phyloP scores from a whole-genome alignment of 1,140 invertebrate genomes.

The Parasteatoda tepidariorum region DNA sequence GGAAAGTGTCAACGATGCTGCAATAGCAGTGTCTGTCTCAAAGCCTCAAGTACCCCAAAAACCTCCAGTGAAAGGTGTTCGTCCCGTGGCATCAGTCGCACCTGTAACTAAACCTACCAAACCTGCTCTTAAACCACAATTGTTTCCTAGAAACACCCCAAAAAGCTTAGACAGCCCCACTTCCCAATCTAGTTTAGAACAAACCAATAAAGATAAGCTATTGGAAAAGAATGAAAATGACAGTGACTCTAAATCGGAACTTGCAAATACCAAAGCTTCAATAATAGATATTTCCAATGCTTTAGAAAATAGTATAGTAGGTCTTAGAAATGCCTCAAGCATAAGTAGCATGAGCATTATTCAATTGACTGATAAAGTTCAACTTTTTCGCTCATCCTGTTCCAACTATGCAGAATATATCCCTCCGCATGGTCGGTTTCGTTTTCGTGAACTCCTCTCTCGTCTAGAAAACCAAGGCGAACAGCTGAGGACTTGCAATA shows the following conservation, averaged over 20 bases:
- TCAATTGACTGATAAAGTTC: conserved; percentile 83
- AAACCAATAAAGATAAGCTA: conserved; percentile 3
- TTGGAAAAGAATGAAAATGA: conserved; percentile 28
- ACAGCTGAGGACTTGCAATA: conserved; percentile 75
- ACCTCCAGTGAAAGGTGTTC: conserved; percentile 50
- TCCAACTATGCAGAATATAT: conserved; percentile 76
- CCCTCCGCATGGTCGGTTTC: conserved; percentile 87
- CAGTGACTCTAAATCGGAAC: conserved; percentile 33
- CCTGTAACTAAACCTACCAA: conserved; percentile 36
- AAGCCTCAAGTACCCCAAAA: conserved; percentile 59
- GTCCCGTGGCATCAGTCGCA: conserved; percentile 7
- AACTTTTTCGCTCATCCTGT: conserved; percentile 81
- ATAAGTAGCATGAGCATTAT: conserved; percentile 72
- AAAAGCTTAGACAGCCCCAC: conserved; percentile 54
- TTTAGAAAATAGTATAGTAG: conserved; percentile 58
- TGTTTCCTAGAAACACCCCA: conserved; percentile 24
- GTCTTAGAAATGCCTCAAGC: conserved; percentile 45
- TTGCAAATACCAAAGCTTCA: conserved; percentile 56
- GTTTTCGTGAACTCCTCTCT: conserved; percentile 86
- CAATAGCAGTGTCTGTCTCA: background rate
- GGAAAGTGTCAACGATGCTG: conserved; percentile 27
- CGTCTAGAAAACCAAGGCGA: conserved; percentile 83
- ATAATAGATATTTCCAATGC: conserved; percentile 64
- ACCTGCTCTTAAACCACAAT: conserved; percentile 49
- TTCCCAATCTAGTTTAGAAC: conserved; percentile 16